Evolutionary conservation across 2,797 vertebrate genomes (phyloP), one percentile per base, ranked within the genome.

Genomic region (Phylloscopus collybita): DNA sequence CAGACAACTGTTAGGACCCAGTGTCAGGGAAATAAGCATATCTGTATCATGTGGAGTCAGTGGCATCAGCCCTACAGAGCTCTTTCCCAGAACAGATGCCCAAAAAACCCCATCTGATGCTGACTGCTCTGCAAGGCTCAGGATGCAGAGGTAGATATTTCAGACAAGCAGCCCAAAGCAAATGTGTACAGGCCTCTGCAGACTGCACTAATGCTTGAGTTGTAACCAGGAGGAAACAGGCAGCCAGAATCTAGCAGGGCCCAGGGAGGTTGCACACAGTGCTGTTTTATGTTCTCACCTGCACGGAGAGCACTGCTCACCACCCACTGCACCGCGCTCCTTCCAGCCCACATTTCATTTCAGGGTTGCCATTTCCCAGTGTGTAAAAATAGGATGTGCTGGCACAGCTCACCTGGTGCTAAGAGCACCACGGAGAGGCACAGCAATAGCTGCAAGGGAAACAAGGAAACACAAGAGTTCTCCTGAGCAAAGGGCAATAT

Each of bases 321-420:
- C 44, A 18, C 71, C 71, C 87, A 29, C 80, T 51, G 67, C 60
- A 67, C 30, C 3, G n/a, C 71, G 70, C 64, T 34, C 83, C 60
- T 57, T 6, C 60, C 57, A 34, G 45, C 29, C 80, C 32, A 0
- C 54, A 36, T 83, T 81, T 92, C 79, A 82, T 88, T 50, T 27
- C 16, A 61, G 82, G 19, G 36, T 13, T 94, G 64, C 82, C 54
- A 57, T 57, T 76, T 81, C 85, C 64, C 78, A 67, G 47, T 1
- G 64, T 80, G 76, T 84, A 91, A 94, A 95, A 92, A 73, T 36
- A 86, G 90, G 94, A 90, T 36, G 69, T 51, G 76, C 84, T 93
- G 91, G 95, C 91, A 54, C 3, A 30, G 75, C 69, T 93, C 82
- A 75, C 85, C 65, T 30, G 73, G 78, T 90, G 93, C 90, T 90